Base-by-base conservation (phyloP, 2,797 vertebrate species). In the Caiman crocodilus region DNA sequence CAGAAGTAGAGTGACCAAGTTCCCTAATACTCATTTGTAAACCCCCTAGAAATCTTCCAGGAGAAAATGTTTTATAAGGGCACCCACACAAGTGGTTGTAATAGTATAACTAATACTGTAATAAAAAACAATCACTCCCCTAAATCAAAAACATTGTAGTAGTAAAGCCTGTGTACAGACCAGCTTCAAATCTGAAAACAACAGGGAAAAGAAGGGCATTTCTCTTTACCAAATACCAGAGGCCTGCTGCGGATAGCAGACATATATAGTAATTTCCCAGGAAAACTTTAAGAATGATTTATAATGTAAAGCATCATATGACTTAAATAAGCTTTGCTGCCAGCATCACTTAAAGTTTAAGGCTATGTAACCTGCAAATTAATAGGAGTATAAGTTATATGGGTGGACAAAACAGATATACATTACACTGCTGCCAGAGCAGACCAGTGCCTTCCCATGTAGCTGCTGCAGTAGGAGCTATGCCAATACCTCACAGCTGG, bases 231-330 rank as follows among this genome's bases (percentile, higher is more conserved):
- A 73, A 85, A 92, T 63, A 63, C 63, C 28, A 65, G 14, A n/a
- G 28, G 86, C 5, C 26, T 67, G 13, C 30, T 30, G 23, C 17
- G 90, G 60, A 20, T 84, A 84, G 85, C 76, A 61, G 35, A 84
- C 21, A 23, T 80, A 50, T 50, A 59, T 61, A 61, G 64, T 74
- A 92, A 25, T 17, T 0, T 1, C 7, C 82, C 17, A 80, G 86
- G 15, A 26, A 25, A 17, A 69, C 0, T 0, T 18, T 56, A 7
- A 30, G 1, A 8, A 82, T 14, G n/a, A 78, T 76, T 56, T 7
- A 30, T 56, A 65, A 21, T 7, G 28, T 6, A 11, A 71, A 75
- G 25, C 1, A 1, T 12, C 13, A 82, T 21, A 64, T 12, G 67
- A 78, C 42, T 32, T 30, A 69, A 60, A 88, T 28, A 57, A 81